Base-by-base conservation (phyloP, 2,113 vertebrate species). In the Stictonetta naevosa region DNA sequence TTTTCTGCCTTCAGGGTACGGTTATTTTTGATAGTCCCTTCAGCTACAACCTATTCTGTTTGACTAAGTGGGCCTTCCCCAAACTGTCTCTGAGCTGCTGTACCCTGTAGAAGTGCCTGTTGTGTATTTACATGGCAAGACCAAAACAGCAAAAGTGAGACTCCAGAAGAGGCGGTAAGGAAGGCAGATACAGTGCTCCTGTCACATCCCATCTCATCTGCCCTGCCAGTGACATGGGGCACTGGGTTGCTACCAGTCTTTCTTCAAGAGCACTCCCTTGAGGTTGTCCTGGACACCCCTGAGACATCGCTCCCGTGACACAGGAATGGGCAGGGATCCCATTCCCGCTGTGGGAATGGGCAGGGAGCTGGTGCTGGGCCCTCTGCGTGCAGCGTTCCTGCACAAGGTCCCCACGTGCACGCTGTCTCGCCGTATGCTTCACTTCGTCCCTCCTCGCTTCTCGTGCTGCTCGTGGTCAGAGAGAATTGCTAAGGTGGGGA, bases 381-480 rank as follows among this genome's bases (percentile, higher is more conserved):
- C 46, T 48, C 10, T 5, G 46, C 9, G 19, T 60, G 23, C 36
- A 25, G 3, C 28, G 36, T 6, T 42, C 23, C 11, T 14, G 64
- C 20, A 10, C 4, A 3, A 15, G 3, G 11, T 46, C 59, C 14
- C 34, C 0, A 0, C 3, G 3, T 38, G 10, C 19, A 14, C 0
- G 1, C 33, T 66, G 7, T 2, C 44, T 40, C 28, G 14, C 81
- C 34, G 11, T 18, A 8, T 10, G 29, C 19, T 15, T 19, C 31
- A 53, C 44, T 90, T 71, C 44, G 34, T 42, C 29, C 8, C 29
- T 46, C 26, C 23, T 64, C 46, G 6, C 29, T 21, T 72, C 62
- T 10, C 31, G 4, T 88, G 67, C 26, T 86, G 59, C 59, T 40
- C 58, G 46, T 1, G 3, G 31, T 58, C 38, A 9, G 40, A 67